These are phyloP conservation scores for Pseudochaenichthys georgianus DNA, from an alignment of 2,797 vertebrate genomes.

Conservation along the genomic window DNA sequence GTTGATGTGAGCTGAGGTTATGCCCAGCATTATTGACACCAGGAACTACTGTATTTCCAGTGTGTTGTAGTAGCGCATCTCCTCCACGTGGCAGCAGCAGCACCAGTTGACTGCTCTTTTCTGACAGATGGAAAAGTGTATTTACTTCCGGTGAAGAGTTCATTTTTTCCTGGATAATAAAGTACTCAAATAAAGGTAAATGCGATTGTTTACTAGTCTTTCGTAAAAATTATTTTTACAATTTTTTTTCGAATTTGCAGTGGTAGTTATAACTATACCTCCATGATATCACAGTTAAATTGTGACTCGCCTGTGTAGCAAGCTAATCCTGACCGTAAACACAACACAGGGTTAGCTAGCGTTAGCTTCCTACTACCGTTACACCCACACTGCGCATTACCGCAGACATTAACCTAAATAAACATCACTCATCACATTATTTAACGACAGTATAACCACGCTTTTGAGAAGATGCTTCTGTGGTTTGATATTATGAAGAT, in stretches of 20 bases:
- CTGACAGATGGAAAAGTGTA: slow-evolving; percentile 31
- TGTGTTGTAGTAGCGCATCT: slow-evolving; percentile 43
- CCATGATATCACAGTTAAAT: not conserved
- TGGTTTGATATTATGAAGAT: not conserved
- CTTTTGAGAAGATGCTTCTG: not conserved
- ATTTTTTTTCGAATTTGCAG: fast-evolving
- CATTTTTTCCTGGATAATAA: slow-evolving; percentile 51
- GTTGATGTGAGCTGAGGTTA: not conserved
- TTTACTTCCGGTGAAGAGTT: slow-evolving; percentile 75
- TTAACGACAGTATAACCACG: not conserved
- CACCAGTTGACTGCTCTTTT: not conserved
- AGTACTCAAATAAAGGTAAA: slow-evolving; percentile 67
- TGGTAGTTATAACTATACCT: not conserved
- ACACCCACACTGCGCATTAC: not conserved
- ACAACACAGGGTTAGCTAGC: slow-evolving; percentile 9
- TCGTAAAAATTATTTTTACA: not conserved
- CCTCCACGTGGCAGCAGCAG: slow-evolving; percentile 52
- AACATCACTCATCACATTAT: not conserved
- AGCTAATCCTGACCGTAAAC: slow-evolving; percentile 16
- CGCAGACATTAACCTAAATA: not conserved
- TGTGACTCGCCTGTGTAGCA: not conserved
- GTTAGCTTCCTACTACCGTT: not conserved
- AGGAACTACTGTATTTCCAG: no score
- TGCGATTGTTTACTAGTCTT: not conserved
- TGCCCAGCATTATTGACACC: not conserved